phyloP scores from a whole-genome alignment of 2,797 vertebrate species.

The Enteromius thamalakanensis region DNA sequence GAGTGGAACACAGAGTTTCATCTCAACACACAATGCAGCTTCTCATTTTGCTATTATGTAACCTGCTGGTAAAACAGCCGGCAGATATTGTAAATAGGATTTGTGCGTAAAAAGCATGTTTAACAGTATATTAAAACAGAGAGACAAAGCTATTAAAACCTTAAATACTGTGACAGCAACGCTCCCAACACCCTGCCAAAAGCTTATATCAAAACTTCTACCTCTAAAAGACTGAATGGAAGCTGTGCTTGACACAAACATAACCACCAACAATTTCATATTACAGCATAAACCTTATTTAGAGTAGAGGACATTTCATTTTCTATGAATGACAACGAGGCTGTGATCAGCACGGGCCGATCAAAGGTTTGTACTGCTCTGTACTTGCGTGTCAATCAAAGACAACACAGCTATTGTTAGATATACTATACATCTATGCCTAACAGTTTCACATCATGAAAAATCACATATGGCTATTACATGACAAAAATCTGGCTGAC shows the following conservation, averaged over 20 bases:
- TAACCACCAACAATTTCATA: background rate
- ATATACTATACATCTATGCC: background rate
- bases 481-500: background rate
- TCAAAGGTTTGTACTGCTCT: background rate
- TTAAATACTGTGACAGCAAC: background rate
- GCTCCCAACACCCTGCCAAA: background rate
- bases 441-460: background rate
- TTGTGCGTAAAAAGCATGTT: background rate
- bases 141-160: background rate
- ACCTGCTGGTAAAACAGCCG: background rate
- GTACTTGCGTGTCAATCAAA: background rate
- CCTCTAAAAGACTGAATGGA: background rate
- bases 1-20: background rate
- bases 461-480: too few species aligned
- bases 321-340: background rate
- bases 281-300: background rate
- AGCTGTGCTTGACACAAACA: slow-evolving; percentile 8
- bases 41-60: slow-evolving; percentile 4
- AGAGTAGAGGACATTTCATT: background rate
- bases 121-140: background rate
- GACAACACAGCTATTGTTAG: background rate
- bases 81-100: background rate
- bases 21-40: background rate
- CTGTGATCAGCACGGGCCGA: background rate
- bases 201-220: background rate